Evolutionary conservation across 2,888 invertebrate species (phyloP).

Genomic region (Callinectes sapidus): DNA sequence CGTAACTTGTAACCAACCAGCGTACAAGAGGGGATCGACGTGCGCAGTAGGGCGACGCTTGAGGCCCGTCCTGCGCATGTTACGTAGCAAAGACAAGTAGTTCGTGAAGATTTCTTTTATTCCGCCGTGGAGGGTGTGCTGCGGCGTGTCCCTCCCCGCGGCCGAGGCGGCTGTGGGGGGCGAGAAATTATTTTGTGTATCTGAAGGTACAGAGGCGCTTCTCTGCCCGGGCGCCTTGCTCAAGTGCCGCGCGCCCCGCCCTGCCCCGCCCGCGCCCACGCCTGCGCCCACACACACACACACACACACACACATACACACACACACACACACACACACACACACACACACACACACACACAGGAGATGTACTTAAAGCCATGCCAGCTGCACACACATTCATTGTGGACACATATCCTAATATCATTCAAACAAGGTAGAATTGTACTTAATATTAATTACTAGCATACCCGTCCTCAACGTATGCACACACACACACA

Average conservation of each 20-base stretch:
- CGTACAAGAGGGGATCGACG: constrained; percentile 12
- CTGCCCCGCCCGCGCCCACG: neutral
- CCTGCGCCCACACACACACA: neutral
- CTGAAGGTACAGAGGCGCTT: constrained; percentile 49
- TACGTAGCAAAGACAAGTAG: constrained; percentile 28
- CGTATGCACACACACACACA: neutral
- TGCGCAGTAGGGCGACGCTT: constrained; percentile 36
- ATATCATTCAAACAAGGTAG: neutral
- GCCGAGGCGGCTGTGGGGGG: constrained; percentile 43
- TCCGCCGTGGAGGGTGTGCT: constrained; percentile 23
- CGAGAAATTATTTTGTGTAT: constrained; percentile 68
- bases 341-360: constrained; percentile 35
- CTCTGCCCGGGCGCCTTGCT: constrained; percentile 53
- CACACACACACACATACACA: constrained; percentile 31
- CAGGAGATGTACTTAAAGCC: neutral
- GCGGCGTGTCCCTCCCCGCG: constrained; percentile 39
- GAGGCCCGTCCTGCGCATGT: constrained; percentile 33
- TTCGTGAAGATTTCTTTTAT: constrained; percentile 6
- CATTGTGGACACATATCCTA: neutral
- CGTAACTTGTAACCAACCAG: constrained; percentile 47
- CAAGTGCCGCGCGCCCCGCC: constrained; percentile 53
- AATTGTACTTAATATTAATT: neutral
- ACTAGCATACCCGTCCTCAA: neutral
- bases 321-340: neutral
- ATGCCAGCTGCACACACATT: neutral